These are phyloP conservation scores for Lumbricus terrestris DNA, from an alignment of 2,888 invertebrate genomes.

Conservation along the genomic window DNA sequence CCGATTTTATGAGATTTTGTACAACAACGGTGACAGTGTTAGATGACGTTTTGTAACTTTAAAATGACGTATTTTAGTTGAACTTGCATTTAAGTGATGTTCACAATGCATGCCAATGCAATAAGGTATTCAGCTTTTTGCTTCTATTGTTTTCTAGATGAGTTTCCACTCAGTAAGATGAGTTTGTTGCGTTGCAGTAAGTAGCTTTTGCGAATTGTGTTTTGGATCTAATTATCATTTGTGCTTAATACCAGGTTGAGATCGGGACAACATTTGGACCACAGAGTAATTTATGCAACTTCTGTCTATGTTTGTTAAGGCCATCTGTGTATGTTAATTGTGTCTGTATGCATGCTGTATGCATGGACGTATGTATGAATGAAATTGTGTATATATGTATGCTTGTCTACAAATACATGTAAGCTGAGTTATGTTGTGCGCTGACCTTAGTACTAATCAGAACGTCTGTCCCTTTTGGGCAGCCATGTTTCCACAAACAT, in stretches of 20 bases:
- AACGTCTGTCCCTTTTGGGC: background rate
- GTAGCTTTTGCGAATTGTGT: background rate
- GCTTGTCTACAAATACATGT: background rate
- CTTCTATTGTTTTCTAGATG: background rate
- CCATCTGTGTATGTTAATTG: background rate
- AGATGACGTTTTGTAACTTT: no score
- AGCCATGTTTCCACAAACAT: background rate
- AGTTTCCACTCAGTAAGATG: background rate
- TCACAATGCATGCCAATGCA: background rate
- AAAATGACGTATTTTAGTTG: no score
- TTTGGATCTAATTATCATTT: background rate
- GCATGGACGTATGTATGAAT: no score
- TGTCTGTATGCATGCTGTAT: no score
- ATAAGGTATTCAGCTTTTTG: constrained; percentile 3
- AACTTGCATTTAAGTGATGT: background rate
- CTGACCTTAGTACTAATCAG: background rate
- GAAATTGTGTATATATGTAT: background rate
- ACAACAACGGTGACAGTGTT: background rate
- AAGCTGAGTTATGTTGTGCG: background rate
- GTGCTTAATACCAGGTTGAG: background rate
- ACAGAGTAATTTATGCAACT: background rate
- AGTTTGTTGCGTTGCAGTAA: background rate
- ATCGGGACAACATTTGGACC: background rate
- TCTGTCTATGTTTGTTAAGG: background rate
- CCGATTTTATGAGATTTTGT: background rate